These are phyloP conservation scores for Cygnus olor DNA, from an alignment of 2,797 vertebrate genomes.

Conservation along the genomic window DNA sequence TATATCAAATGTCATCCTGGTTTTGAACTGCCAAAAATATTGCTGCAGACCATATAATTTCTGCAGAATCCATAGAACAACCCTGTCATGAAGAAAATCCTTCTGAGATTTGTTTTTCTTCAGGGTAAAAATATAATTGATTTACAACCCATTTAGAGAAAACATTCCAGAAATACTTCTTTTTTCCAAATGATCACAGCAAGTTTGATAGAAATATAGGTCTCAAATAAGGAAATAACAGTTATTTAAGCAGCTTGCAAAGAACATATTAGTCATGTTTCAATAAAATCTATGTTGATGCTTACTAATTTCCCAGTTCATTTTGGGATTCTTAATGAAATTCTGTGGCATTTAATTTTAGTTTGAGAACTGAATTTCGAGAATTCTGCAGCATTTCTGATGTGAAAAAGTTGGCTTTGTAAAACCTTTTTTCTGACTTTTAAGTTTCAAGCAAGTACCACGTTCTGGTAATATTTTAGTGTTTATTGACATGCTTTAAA, in stretches of 20 bases:
- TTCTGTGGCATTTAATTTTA: slow-evolving; percentile 19
- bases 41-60: slow-evolving; percentile 9
- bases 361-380: slow-evolving; percentile 20
- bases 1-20: slow-evolving; percentile 6
- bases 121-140: slow-evolving; percentile 32
- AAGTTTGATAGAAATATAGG: slow-evolving; percentile 24
- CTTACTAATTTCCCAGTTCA: slow-evolving; percentile 42
- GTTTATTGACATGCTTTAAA: not conserved
- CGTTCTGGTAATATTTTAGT: not conserved
- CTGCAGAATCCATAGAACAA: slow-evolving; percentile 22
- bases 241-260: slow-evolving; percentile 38
- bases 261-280: slow-evolving; percentile 30
- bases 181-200: slow-evolving; percentile 2
- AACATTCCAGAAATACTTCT: not conserved
- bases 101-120: slow-evolving; percentile 34
- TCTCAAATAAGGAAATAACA: slow-evolving; percentile 18
- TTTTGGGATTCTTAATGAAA: slow-evolving; percentile 23
- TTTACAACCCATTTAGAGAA: slow-evolving; percentile 26
- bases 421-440: not conserved
- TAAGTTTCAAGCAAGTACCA: not conserved
- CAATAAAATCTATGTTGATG: slow-evolving; percentile 23
- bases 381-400: not conserved
- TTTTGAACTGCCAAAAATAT: slow-evolving; percentile 53
- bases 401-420: not conserved
- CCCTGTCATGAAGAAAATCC: not conserved